Evolutionary conservation across 2,113 vertebrate species (phyloP).

Genomic region (Antechinus stuartii): DNA sequence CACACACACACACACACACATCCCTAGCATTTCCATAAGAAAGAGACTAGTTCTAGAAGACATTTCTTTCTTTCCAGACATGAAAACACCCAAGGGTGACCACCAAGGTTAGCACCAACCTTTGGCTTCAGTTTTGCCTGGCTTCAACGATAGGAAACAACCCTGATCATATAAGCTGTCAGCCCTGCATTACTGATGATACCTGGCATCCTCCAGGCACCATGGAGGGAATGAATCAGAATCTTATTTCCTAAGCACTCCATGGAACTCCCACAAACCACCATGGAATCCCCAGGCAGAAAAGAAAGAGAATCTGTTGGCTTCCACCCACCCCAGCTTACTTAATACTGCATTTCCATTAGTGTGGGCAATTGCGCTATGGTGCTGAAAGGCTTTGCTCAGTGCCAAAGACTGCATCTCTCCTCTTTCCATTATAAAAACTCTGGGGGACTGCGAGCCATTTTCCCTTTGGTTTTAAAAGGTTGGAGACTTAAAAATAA

Average conservation of each 20-base stretch:
- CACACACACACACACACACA: background rate
- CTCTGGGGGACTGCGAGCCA: slow-evolving; percentile 20
- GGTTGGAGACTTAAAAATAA: slow-evolving; percentile 58
- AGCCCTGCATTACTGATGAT: slow-evolving; percentile 35
- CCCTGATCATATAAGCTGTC: slow-evolving; percentile 7
- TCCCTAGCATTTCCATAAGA: slow-evolving; percentile 7
- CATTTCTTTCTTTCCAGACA: background rate
- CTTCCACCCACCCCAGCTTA: background rate
- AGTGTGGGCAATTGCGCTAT: background rate
- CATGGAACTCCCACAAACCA: slow-evolving; percentile 57
- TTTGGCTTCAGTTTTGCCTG: slow-evolving; percentile 8
- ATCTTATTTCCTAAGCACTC: slow-evolving; percentile 63
- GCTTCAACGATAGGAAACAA: slow-evolving; percentile 35
- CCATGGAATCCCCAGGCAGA: slow-evolving; percentile 50
- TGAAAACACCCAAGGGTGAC: slow-evolving; percentile 42
- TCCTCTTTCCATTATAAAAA: slow-evolving; percentile 62
- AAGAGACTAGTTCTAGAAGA: background rate
- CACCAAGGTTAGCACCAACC: slow-evolving; percentile 42
- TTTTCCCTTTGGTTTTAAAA: slow-evolving; percentile 54
- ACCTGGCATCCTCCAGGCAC: slow-evolving; percentile 26
- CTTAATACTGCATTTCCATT: background rate
- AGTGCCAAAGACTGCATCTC: background rate
- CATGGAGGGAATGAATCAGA: background rate
- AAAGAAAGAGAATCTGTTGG: background rate
- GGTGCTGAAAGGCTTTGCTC: background rate